These are phyloP conservation scores for Drosophila kepulauana DNA, from an alignment of 1,140 invertebrate species.

Conservation along the genomic window DNA sequence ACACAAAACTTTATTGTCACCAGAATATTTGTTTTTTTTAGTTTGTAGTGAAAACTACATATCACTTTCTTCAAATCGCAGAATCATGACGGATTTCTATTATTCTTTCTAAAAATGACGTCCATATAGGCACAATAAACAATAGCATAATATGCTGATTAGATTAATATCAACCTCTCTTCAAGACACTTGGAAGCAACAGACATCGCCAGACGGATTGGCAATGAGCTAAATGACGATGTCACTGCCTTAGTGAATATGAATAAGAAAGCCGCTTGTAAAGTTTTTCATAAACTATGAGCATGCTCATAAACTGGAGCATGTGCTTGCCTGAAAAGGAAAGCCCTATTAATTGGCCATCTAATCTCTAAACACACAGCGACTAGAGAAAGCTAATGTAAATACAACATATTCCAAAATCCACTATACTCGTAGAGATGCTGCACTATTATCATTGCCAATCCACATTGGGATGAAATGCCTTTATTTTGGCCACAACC, in stretches of 20 bases:
- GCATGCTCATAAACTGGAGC: slow-evolving; percentile 61
- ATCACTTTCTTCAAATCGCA: too few relatives aligned
- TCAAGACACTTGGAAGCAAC: slow-evolving; percentile 33
- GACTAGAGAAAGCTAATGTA: neutral
- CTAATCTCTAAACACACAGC: neutral
- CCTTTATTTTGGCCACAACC: too few relatives aligned
- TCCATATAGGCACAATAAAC: too few relatives aligned
- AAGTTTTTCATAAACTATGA: slow-evolving; percentile 57
- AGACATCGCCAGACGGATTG: slow-evolving; percentile 54
- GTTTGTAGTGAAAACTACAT: too few relatives aligned
- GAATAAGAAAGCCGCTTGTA: slow-evolving; percentile 51
- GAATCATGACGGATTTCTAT: too few relatives aligned
- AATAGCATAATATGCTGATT: too few relatives aligned
- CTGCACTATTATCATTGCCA: neutral
- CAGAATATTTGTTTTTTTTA: too few relatives aligned
- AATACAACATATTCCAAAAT: neutral
- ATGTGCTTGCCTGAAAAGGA: slow-evolving; percentile 40
- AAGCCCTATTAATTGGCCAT: slow-evolving; percentile 38
- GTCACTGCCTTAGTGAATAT: slow-evolving; percentile 62
- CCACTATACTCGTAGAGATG: neutral
- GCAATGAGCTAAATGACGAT: slow-evolving; percentile 53
- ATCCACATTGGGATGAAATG: too few relatives aligned
- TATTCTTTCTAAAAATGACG: too few relatives aligned
- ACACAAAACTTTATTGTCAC: too few relatives aligned
- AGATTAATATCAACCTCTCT: too few relatives aligned